A percentile compares a stretch with the other conserved stretches of the same genome.
phyloP scores from a whole-genome alignment of 1,140 invertebrate species.

The Pararge aegeria region DNA sequence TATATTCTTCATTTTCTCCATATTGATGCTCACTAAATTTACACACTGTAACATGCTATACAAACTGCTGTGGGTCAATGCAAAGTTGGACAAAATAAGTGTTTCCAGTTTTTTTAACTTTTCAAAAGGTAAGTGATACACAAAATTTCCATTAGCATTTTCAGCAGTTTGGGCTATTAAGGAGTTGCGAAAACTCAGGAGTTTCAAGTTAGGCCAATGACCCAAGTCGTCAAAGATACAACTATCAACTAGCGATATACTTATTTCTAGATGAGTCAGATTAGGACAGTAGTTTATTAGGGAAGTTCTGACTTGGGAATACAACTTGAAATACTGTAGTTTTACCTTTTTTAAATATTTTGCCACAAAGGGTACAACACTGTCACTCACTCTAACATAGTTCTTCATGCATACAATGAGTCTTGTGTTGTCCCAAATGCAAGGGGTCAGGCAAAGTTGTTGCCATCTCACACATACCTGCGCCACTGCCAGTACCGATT shows the following conservation, averaged over 20 bases:
- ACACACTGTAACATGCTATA: slow-evolving; percentile 74
- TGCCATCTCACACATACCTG: slow-evolving; percentile 77
- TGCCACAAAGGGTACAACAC: slow-evolving; percentile 75
- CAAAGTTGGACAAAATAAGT: slow-evolving; percentile 75
- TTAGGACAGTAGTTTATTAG: slow-evolving; percentile 76
- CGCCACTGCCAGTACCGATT: slow-evolving; percentile 70
- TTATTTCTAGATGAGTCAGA: slow-evolving; percentile 78
- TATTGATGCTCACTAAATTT: slow-evolving; percentile 74
- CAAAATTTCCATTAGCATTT: slow-evolving; percentile 71
- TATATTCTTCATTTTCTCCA: slow-evolving; percentile 80
- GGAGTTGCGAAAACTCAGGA: slow-evolving; percentile 77
- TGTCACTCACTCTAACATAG: slow-evolving; percentile 73
- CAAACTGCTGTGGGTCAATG: slow-evolving; percentile 68
- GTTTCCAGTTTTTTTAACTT: slow-evolving; percentile 71
- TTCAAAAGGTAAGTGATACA: slow-evolving; percentile 75
- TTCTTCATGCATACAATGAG: slow-evolving; percentile 78
- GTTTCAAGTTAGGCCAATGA: slow-evolving; percentile 75
- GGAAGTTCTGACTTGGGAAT: slow-evolving; percentile 75
- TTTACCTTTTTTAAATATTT: slow-evolving; percentile 78
- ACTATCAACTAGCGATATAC: slow-evolving; percentile 77
- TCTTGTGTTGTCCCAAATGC: slow-evolving; percentile 75
- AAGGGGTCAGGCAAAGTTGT: slow-evolving; percentile 70
- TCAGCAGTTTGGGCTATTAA: slow-evolving; percentile 70
- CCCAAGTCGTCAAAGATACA: slow-evolving; percentile 77
- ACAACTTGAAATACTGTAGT: slow-evolving; percentile 79